phyloP scores from a whole-genome alignment of 1,140 invertebrate species.

The Wiebesia pumilae region DNA sequence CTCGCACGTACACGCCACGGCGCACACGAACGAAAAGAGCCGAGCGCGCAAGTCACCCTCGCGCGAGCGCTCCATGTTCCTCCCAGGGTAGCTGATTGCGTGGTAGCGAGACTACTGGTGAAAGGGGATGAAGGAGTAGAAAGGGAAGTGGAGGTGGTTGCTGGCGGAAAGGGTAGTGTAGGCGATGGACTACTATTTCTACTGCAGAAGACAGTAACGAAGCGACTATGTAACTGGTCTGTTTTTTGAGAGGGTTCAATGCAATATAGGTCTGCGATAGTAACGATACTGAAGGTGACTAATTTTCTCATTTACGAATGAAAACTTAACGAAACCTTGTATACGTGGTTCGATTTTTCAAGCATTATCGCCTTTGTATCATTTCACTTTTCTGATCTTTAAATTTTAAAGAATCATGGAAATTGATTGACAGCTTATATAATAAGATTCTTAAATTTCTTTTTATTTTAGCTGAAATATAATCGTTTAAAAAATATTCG shows the following conservation, averaged over 20 bases:
- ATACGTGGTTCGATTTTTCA: too few relatives aligned
- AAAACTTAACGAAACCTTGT: not conserved
- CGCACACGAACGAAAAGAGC: conserved; percentile 34
- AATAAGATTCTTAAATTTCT: too few relatives aligned
- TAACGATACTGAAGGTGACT: not conserved
- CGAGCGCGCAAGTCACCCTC: conserved; percentile 25
- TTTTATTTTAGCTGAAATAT: too few relatives aligned
- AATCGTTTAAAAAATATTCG: too few relatives aligned
- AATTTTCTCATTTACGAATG: not conserved
- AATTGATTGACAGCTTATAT: too few relatives aligned
- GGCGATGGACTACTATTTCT: conserved; percentile 2
- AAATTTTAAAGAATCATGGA: too few relatives aligned
- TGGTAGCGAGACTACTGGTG: conserved; percentile 6
- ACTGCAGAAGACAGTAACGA: not conserved
- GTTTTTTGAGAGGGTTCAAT: not conserved
- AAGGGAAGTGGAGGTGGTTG: not conserved
- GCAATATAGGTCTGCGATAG: not conserved
- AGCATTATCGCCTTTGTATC: too few relatives aligned
- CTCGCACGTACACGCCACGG: not conserved
- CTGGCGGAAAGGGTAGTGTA: not conserved
- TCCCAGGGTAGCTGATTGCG: conserved; percentile 55
- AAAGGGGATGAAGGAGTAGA: not conserved
- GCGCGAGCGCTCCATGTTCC: conserved; percentile 40
- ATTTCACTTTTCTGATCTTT: too few relatives aligned
- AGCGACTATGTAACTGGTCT: not conserved